phyloP scores from a whole-genome alignment of 53 echinoderm and acorn worm genomes.

The Glandiceps talaboti region DNA sequence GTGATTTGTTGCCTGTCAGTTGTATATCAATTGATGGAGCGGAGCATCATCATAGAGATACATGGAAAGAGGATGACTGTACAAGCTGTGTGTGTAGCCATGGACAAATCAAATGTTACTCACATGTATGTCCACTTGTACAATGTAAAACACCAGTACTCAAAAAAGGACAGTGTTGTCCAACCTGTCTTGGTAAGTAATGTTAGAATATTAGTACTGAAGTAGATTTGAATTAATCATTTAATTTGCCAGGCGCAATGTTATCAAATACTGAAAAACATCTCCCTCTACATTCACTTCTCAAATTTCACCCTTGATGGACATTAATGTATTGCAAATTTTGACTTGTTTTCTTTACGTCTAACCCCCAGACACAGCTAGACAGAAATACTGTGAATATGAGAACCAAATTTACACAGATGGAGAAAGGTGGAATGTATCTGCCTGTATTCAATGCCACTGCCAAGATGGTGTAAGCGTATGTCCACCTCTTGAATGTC shows the following conservation, averaged over 20 bases:
- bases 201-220: no score
- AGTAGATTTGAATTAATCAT: no score
- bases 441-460: conserved; percentile 66
- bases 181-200: conserved; percentile 74
- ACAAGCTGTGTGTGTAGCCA: conserved; percentile 83
- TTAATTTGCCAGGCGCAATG: no score
- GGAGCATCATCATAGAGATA: conserved; percentile 30
- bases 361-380: not conserved
- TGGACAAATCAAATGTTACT: conserved; percentile 60
- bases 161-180: conserved; percentile 98
- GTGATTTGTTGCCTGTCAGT: conserved; percentile 5
- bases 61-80: conserved; percentile 98
- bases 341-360: no score
- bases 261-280: no score
- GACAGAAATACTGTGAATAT: conserved; percentile 41
- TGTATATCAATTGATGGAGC: conserved; percentile 45
- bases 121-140: conserved; percentile 68
- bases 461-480: conserved; percentile 44
- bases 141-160: conserved; percentile 77
- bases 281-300: no score
- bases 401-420: conserved; percentile 53
- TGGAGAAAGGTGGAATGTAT: conserved; percentile 66
- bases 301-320: no score
- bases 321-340: no score
- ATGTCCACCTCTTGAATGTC: conserved; percentile 55